Evolutionary conservation across 2,797 vertebrate species (phyloP), one percentile per base, ranked within the genome.

Genomic region (Percopsis omiscomaycus): DNA sequence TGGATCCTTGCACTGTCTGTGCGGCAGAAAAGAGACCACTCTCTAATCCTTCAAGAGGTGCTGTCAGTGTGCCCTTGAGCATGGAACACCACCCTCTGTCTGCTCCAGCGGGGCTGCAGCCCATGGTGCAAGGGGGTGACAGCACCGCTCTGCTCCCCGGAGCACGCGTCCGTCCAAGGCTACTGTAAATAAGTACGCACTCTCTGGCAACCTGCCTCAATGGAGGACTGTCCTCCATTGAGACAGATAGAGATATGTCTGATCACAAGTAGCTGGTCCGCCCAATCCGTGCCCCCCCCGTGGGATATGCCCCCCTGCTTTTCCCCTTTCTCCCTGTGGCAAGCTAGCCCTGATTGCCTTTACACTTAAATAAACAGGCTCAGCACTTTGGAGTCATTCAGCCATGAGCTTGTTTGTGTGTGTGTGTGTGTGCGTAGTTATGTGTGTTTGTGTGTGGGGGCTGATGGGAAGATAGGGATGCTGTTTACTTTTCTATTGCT

Each of bases 321-420:
- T 56, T 62, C 65, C 62, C 49, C 50, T 69, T 51, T 58, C 69
- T 78, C 66, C 47, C 63, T 73, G 69, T 55, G 44, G 80, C 70
- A 60, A 50, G 50, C 83, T 79, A 59, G 64, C 68, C 73, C 73
- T 86, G 85, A 91, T 89, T 90, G 84, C 83, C 81, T 89, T 86
- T 87, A 89, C 84, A 86, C 86, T 88, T 82, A 89, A 87, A 88
- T 86, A 90, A 89, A 91, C 86, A 86, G 66, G 65, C 55, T 46
- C 14, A 29, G 70, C 80, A 80, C 68, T 87, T 79, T 68, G 69
- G 65, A 85, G 62, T 75, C 80, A 86, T 80, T 69, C 84, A 82
- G 70, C 82, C 77, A 65, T 89, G 79, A 84, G 74, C 67, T 70
- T 56, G 77, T 84, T 80, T 75, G 73, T 74, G 55, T 63, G 67